Base-by-base conservation (phyloP, 2,797 vertebrate species). In the Pristis pectinata region DNA sequence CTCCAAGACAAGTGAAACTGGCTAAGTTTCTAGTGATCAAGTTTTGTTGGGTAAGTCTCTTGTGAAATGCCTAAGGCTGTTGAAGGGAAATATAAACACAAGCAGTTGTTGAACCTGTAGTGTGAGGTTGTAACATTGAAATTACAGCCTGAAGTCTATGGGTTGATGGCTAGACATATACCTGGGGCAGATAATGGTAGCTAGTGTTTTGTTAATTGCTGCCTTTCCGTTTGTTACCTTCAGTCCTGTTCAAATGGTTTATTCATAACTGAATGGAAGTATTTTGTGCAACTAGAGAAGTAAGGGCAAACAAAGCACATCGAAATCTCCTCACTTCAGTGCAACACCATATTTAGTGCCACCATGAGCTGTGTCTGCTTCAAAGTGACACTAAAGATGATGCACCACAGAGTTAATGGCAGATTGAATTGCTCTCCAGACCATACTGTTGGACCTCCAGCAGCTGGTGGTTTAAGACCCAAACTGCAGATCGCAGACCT, bases 391-490 rank as follows among this genome's bases (percentile, higher is more conserved):
- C 61, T 87, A 34, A 87, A 87, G 53, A 87, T 87, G n/a, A 87
- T 87, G n/a, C 11, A n/a, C 64, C 67, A 67, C 87, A 67, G 34
- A 91, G 87, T 67, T 91, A 41, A 67, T 41, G 61, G n/a, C 87
- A 67, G 61, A 91, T 91, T 37, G 13, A 91, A 67, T 91, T 91
- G 17, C 59, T 67, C 87, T 91, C n/a, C 87, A 64, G 87, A 67
- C 61, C 61, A 91, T n/a, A 91, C 61, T 91, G n/a, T 91, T 37
- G 61, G 87, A 37, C 87, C 87, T 67, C 87, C n/a, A 91, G 87
- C 61, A 91, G 59, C 87, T 91, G 59, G 87, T 64, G 87, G 59
- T 9, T 41, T 91, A 87, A 64, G 17, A 91, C n/a, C 87, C 17
- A 67, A 67, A 91, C 59, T 91, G 59, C 9, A 24, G 87, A 91